Conservation (phyloP, 1,140 invertebrate genomes). For the Leptinotarsa defecta region DNA sequence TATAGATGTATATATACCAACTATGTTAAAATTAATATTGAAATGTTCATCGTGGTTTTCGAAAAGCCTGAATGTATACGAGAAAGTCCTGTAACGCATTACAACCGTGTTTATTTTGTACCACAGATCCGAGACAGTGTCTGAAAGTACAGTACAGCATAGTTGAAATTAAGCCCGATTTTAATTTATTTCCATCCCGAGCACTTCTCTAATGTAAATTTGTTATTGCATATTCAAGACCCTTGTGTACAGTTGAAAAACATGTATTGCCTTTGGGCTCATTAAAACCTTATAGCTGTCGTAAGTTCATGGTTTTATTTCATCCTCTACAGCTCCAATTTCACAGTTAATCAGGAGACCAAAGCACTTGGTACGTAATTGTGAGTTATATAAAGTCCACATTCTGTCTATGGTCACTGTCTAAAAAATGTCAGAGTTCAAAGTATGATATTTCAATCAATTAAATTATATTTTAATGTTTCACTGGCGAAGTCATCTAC, state of each 20-base stretch:
- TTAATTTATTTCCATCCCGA: slow-evolving; percentile 19
- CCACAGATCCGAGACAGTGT: not conserved
- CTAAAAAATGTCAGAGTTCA: too few relatives aligned
- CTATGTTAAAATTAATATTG: slow-evolving; percentile 20
- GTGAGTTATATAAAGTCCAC: too few relatives aligned
- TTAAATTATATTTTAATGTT: too few relatives aligned
- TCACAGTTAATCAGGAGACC: slow-evolving; percentile 2
- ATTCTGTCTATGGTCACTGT: too few relatives aligned
- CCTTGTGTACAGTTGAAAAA: slow-evolving; percentile 54
- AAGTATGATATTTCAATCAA: too few relatives aligned
- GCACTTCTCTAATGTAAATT: slow-evolving; percentile 49
- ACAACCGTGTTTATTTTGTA: slow-evolving; percentile 25
- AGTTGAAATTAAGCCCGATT: not conserved
- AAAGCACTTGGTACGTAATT: too few relatives aligned
- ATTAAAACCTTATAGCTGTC: slow-evolving; percentile 55
- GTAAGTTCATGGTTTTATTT: slow-evolving; percentile 34
- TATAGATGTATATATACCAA: slow-evolving; percentile 54
- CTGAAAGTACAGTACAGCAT: not conserved
- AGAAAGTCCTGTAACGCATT: slow-evolving; percentile 32
- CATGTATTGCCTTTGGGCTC: slow-evolving; percentile 55
- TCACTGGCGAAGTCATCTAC: too few relatives aligned
- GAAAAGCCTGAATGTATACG: slow-evolving; percentile 48
- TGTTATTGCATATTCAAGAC: slow-evolving; percentile 54
- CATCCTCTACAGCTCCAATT: slow-evolving; percentile 1
- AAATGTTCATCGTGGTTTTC: slow-evolving; percentile 26